Evolutionary conservation across 2,797 vertebrate genomes (phyloP).

Genomic region (Bothrops alternatus): DNA sequence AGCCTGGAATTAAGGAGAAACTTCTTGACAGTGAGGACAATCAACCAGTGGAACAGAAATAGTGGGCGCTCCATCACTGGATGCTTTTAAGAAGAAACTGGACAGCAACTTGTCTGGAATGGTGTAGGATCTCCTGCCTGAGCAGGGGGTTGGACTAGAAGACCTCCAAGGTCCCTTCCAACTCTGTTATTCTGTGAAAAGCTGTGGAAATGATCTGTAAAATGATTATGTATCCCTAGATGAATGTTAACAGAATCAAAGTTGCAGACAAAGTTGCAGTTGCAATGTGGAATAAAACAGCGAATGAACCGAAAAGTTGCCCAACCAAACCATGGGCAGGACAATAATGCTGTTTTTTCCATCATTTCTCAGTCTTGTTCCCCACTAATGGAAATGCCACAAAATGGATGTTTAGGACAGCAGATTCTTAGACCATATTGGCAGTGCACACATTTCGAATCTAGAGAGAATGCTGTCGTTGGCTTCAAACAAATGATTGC

Average conservation of each 20-base stretch:
- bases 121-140: neutral
- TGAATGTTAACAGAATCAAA: too few species aligned
- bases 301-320: neutral
- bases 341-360: neutral
- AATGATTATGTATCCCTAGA: neutral
- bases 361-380: neutral
- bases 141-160: neutral
- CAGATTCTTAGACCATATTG: neutral
- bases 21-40: neutral
- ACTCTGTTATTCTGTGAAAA: neutral
- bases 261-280: neutral
- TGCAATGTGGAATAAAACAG: neutral
- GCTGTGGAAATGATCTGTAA: neutral
- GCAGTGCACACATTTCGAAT: neutral
- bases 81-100: neutral
- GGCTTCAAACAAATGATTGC: neutral
- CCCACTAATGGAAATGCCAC: neutral
- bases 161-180: neutral
- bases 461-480: neutral
- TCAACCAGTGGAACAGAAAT: neutral
- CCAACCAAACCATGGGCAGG: neutral
- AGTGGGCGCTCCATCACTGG: neutral
- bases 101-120: neutral
- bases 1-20: neutral
- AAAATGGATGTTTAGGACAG: neutral